phyloP scores from a whole-genome alignment of 2,113 vertebrate genomes.

The Xiphias gladius region DNA sequence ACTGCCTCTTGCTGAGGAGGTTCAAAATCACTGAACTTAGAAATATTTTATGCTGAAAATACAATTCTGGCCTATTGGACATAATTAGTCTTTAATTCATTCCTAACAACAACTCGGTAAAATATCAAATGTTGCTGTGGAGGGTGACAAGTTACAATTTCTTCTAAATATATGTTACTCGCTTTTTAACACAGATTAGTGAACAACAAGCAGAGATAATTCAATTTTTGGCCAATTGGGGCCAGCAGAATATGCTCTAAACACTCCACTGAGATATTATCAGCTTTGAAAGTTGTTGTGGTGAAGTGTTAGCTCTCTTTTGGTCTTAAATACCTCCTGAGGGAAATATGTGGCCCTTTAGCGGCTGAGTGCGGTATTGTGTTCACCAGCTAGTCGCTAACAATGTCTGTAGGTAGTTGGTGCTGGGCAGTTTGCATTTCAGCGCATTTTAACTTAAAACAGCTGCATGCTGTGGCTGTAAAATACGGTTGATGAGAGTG shows the following conservation, averaged over 20 bases:
- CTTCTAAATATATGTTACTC: background rate
- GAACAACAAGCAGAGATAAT: background rate
- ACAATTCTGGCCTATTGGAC: slow-evolving; percentile 7
- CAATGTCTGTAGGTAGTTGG: background rate
- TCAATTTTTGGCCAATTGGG: background rate
- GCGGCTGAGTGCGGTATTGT: background rate
- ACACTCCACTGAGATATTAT: background rate
- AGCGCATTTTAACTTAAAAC: background rate
- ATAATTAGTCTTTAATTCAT: background rate
- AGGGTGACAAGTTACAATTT: background rate
- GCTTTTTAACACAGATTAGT: background rate
- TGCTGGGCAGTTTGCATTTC: background rate
- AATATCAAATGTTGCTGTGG: background rate
- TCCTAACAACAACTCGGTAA: background rate
- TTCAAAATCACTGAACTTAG: slow-evolving; percentile 29
- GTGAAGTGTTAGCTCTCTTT: background rate
- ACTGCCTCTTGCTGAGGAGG: background rate
- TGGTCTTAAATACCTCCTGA: background rate
- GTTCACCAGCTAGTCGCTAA: background rate
- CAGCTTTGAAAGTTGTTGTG: background rate
- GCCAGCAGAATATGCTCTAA: background rate
- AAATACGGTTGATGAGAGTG: background rate
- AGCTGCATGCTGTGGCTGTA: background rate
- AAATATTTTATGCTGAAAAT: slow-evolving; percentile 26
- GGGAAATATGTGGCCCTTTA: background rate